Base-by-base conservation (phyloP, 30 jellyfish, hydroid and myxozoan species). In the Aurelia aurita region DNA sequence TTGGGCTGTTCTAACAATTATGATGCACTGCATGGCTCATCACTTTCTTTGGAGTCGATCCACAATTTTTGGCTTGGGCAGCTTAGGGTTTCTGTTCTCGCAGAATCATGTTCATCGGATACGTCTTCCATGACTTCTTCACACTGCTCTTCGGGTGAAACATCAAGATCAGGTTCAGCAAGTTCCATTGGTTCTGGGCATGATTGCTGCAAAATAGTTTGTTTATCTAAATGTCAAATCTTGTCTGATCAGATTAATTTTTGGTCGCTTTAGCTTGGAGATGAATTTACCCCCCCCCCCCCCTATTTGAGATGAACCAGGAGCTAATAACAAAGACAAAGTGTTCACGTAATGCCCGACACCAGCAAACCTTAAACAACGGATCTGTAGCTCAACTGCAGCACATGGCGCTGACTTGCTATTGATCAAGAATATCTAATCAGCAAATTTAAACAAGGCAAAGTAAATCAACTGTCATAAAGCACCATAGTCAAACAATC, bases 31-130 rank as follows among this genome's bases (percentile, higher is more conserved):
- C n/a, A n/a, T n/a, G n/a, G n/a, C n/a, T n/a, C n/a, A n/a, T n/a
- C 72, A 60, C 72, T 60, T 60, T 60, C 72, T 22, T 60, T 14
- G 72, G 72, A 60, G 72, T 26, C 21, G 15, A 60, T 11, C 72
- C 27, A 60, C 72, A 60, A 60, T 60, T 60, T 60, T 26, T 60
- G 72, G 72, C 72, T 60, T 60, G 72, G 72, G 18, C 61, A 49
- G 18, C 61, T 18, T 10, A 49, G 61, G 61, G 61, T 49, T 18
- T 49, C 61, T 49, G 72, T 60, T 60, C 31, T 18, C 27, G 13
- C 72, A 9, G 72, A 60, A 26, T 60, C 72, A 60, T 14, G 13
- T 23, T 60, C 27, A 60, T 11, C 72, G 21, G 27, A 14, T 26
- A 60, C 21, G 23, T 60, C 72, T 11, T 49, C 61, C 18, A 10